Percentiles rank a stretch among this genome's conserved stretches.
Evolutionary conservation across 2,888 invertebrate species (phyloP).

Genomic region (Eurois occulta): DNA sequence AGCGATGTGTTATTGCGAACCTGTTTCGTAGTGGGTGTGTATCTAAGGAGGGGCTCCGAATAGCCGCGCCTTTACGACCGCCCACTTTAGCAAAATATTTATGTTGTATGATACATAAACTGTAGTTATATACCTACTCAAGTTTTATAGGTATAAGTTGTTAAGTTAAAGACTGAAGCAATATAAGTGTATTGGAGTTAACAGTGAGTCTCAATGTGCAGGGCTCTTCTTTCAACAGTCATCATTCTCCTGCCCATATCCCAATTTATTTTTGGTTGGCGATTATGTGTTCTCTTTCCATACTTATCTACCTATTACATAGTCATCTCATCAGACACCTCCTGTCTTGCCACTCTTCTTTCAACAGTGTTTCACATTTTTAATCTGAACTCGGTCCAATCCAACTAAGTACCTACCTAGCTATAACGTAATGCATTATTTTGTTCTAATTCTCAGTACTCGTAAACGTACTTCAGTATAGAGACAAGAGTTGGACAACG

Average conservation of each 20-base stretch:
- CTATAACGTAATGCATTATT: background rate
- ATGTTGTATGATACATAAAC: conserved; percentile 50
- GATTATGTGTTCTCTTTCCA: background rate
- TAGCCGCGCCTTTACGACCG: conserved; percentile 80
- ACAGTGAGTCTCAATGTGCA: background rate
- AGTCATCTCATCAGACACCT: background rate
- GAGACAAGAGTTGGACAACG: background rate
- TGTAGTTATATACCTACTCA: conserved; percentile 53
- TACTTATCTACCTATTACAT: background rate
- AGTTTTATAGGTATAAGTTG: conserved; percentile 41
- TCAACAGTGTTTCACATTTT: background rate
- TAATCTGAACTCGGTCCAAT: background rate
- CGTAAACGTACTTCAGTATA: background rate
- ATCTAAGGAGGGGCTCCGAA: conserved; percentile 74
- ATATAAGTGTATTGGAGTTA: conserved; percentile 28
- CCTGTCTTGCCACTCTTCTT: background rate
- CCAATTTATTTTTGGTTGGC: background rate
- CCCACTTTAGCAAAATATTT: conserved; percentile 70
- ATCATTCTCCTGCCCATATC: too few relatives aligned
- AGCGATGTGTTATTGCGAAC: conserved; percentile 77
- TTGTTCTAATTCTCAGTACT: background rate
- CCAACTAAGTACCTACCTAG: background rate
- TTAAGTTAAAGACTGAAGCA: conserved; percentile 25
- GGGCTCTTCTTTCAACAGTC: background rate
- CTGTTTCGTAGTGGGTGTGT: conserved; percentile 76